phyloP scores from a whole-genome alignment of 2,113 vertebrate species.

The Plecturocebus donacophilus region DNA sequence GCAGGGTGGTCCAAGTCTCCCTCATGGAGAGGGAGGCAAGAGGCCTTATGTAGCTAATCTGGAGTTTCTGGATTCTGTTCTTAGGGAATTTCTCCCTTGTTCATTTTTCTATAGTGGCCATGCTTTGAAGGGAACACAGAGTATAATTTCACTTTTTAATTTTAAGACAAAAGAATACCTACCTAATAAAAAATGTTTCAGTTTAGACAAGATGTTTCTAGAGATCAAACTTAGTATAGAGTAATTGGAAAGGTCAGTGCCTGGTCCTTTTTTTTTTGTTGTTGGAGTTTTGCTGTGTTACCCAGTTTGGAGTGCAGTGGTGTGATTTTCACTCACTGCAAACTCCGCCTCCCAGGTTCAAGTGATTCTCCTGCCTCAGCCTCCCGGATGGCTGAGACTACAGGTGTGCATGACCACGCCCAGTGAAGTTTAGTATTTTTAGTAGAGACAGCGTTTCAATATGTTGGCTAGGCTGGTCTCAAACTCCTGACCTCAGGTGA shows the following conservation, averaged over 20 bases:
- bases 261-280: background rate
- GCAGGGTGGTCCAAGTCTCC: too few species aligned
- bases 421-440: too few species aligned
- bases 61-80: background rate
- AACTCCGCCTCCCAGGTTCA: too few species aligned
- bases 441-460: too few species aligned
- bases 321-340: too few species aligned
- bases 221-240: background rate
- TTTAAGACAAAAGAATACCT: background rate
- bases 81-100: background rate
- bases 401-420: too few species aligned
- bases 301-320: too few species aligned
- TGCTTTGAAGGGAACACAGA: background rate
- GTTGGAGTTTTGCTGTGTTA: too few species aligned
- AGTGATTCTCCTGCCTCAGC: too few species aligned
- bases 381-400: too few species aligned
- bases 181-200: background rate
- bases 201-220: background rate
- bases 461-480: too few species aligned
- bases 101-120: background rate
- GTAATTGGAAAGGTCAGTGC: background rate
- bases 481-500: too few species aligned
- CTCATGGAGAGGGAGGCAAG: rapidly evolving
- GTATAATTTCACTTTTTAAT: background rate
- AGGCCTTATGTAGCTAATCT: background rate